Evolutionary conservation across 2,113 vertebrate genomes (phyloP), one percentile per base, ranked within the genome.

Genomic region (Alethe diademata): DNA sequence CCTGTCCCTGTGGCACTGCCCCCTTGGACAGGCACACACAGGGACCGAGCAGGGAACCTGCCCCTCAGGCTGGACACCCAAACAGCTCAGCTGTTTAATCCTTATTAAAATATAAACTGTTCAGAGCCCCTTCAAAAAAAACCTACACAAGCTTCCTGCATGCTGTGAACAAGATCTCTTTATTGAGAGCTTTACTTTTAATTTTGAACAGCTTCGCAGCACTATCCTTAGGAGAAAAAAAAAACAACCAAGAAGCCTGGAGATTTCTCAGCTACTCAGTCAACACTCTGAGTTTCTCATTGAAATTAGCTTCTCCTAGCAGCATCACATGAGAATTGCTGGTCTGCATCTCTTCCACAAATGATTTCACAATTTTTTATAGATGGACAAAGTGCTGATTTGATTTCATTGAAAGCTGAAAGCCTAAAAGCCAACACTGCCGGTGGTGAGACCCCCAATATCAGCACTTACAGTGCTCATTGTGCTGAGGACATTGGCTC

Each of bases 111-210:
- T 50, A 88, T 40, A 75, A 95, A 96, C 67, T 90, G 36, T 23
- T 66, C 75, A 56, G 47, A 0, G 0, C 48, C 45, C 53, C 58
- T 62, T 76, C 23, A 35, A 58, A 82, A 86, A 54, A n/a, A 56
- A n/a, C 19, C 5, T 6, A 74, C 47, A 45, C 90, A 92, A 73
- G 58, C 87, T 95, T 86, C 92, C 85, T 78, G 75, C 71, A n/a
- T 33, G 82, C 93, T 94, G 96, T 78, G 88, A 93, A 92, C 88
- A 95, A 95, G 51, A 92, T 95, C 88, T 96, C 75, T 78, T 97
- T 97, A 96, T 78, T 90, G 90, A 96, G 96, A 97, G 95, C 95
- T 98, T 97, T 97, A 92, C 94, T 96, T 97, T 97, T 97, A 96
- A 97, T 98, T 97, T 97, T 94, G 86, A 98, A 93, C 86, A 94